These are phyloP conservation scores for Arrhopalites spinosus DNA, from an alignment of 2,888 invertebrate genomes.

Conservation along the genomic window DNA sequence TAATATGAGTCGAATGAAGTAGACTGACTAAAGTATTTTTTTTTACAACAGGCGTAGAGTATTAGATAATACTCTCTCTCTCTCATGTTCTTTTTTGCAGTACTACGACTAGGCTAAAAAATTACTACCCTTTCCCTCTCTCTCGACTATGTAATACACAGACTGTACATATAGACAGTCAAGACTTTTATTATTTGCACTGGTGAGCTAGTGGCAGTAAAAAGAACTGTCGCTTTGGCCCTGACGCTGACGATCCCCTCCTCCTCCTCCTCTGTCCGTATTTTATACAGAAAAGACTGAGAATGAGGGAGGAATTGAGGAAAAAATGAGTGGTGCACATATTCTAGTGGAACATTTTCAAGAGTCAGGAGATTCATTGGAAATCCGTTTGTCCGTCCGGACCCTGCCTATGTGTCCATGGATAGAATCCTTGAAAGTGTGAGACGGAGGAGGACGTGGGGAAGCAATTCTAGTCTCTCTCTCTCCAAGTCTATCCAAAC, in stretches of 20 bases:
- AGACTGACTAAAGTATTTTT: too few species aligned
- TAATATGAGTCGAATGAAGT: not conserved
- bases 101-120: too few species aligned
- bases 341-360: not conserved
- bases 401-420: not conserved
- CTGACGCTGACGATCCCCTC: not conserved
- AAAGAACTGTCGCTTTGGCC: not conserved
- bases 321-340: not conserved
- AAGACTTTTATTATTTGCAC: too few species aligned
- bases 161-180: too few species aligned
- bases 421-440: not conserved
- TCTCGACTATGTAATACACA: too few species aligned
- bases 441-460: not conserved
- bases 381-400: not conserved
- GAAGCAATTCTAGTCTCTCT: not conserved
- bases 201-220: not conserved
- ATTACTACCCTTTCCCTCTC: too few species aligned
- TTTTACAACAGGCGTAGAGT: too few species aligned
- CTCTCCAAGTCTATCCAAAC: not conserved
- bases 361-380: not conserved
- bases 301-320: not conserved
- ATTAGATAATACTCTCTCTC: too few species aligned
- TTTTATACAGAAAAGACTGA: too few species aligned
- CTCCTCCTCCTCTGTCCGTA: too few species aligned
- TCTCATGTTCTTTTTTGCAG: too few species aligned